Base-by-base conservation (phyloP, 2,797 vertebrate genomes). In the Lepus oiostolus region DNA sequence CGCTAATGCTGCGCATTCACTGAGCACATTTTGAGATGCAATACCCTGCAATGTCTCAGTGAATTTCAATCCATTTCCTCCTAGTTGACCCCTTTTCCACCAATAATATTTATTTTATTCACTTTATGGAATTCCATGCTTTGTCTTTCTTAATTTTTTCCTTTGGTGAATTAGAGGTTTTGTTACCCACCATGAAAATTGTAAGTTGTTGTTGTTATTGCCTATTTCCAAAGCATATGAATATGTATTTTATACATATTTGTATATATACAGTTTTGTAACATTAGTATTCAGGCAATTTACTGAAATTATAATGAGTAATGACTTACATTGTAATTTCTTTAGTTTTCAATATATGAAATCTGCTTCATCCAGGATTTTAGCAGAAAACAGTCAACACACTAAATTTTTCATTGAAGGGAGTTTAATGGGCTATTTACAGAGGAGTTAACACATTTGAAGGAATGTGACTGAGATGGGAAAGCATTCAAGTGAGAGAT, bases 401-500 rank as follows among this genome's bases (percentile, higher is more conserved):
- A 47, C 26, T 68, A n/a, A 85, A 68, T 67, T 88, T 83, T 88
- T 60, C 32, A 67, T 7, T 79, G 65, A 83, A 79, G 47, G 65
- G 77, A 83, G 7, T 67, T 72, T 79, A 72, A 50, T 28, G n/a
- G 65, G 35, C 2, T 5, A 38, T 67, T 72, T 91, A 79, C 13
- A 91, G 35, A 79, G 22, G 26, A 28, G 4, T 79, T 58, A 70
- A 54, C 16, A 72, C 30, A 22, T 50, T 93, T 91, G 65, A 88
- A 95, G 65, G 4, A 81, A 83, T 16, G 60, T 83, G 58, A 26
- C 65, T 88, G 63, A 91, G n/a, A 67, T 60, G 26, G 19, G 42
- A 35, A 93, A 50, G 28, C 14, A 65, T 35, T 90, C 84, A 90
- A 92, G 47, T 77, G 54, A 77, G 76, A 93, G 19, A 32, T n/a